Evolutionary conservation across 1,140 invertebrate species (phyloP), one percentile per base, ranked within the genome.

Genomic region (Oryzaephilus surinamensis): DNA sequence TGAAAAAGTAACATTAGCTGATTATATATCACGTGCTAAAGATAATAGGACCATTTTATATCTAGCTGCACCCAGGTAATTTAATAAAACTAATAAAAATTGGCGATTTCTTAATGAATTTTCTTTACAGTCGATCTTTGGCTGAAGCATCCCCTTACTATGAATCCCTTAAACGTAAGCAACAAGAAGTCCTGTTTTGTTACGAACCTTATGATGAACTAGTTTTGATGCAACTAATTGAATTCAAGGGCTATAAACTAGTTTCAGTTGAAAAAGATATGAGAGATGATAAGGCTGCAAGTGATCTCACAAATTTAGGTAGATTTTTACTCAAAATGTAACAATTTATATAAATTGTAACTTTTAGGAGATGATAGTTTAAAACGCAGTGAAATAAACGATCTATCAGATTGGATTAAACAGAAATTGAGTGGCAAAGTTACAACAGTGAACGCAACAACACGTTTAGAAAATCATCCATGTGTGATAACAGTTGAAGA

Each of bases 121-220:
- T 38, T 43, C 52, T 38, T 70, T 73, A 24, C 55, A 92, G 89
- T 60, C 89, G 93, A 19, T 69, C 79, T 36, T 66, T 98, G 30
- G 93, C 93, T 0, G 86, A 95, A 65, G 75, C 79, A 2, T 97
- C 92, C 0, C 94, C 94, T 0, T 98, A 98, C 58, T 92, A 82
- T 55, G 94, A 97, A 67, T 86, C 85, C 12, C 66, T 98, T 1
- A 88, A 88, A 53, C 79, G 81, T 53, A 76, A 79, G 45, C 79
- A 94, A 42, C 72, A 86, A 3, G 91, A 97, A 69, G 92, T 98
- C 1, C 60, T 99, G 2, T 97, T 96, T 61, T 90, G 91, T 56
- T 97, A 92, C 54, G 92, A 97, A 54, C 79, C 84, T 1, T 94
- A 97, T 52, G 95, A 98, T 66, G 95, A 98, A 64, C 65, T 97